Base-by-base conservation (phyloP, 2,888 invertebrate genomes). In the Chesias legatella region DNA sequence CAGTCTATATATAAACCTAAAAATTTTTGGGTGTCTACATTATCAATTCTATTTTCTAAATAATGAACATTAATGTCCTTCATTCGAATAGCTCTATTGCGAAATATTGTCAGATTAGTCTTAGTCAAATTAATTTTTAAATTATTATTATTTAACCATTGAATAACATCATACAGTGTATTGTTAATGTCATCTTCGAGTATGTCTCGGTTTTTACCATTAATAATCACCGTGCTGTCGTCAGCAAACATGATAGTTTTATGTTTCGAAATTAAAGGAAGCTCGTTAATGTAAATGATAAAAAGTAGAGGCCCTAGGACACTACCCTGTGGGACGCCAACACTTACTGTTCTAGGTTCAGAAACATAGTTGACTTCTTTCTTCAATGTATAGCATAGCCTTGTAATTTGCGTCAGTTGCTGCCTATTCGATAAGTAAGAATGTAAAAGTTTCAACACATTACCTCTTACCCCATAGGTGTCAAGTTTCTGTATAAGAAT, bases 61-160 rank as follows among this genome's bases (percentile, higher is more conserved):
- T 30, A 7, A 30, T 30, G 7, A 21, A 1, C 7, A 31, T 10
- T 17, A 17, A 17, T 17, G 13, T 17, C 13, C 2, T 17, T 17
- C 13, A 17, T 17, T 17, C 13, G 2, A 8, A 8, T 20, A 7
- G 8, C 7, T 2, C 7, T n/a, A 21, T 9, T 9, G n/a, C 11
- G 7, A n/a, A 31, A 31, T 8, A 9, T 20, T 22, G 22, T 31
- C 22, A 31, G 20, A 6, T 31, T 21, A 20, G 31, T 31, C 21
- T 31, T 31, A 8, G 9, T 9, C 6, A 21, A 3, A 31, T 31
- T 31, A 10, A 31, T 31, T 8, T 9, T 8, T 21, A 31, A 22
- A 8, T 31, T 31, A 6, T 31, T 31, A 7, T 17, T n/a, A 7
- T 31, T 20, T n/a, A 31, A 8, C 31, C 31, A 31, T 9, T n/a